Percentiles rank a stretch among this genome's conserved stretches.
These are phyloP conservation scores for Danio albolineatus DNA, from an alignment of 2,797 vertebrate species.

Conservation along the genomic window DNA sequence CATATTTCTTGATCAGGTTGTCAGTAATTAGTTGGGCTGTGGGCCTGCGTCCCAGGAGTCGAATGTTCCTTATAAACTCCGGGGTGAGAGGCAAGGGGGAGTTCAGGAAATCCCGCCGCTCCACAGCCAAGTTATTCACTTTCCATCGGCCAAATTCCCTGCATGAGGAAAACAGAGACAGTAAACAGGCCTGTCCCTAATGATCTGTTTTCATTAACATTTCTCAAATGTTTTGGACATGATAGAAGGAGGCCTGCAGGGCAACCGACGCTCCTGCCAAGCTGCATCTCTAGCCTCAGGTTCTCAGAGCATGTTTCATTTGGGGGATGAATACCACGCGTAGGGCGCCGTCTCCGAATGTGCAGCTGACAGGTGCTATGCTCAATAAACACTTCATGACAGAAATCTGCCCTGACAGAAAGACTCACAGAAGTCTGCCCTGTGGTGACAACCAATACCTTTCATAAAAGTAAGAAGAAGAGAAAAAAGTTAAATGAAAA, in stretches of 20 bases:
- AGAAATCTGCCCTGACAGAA: slow-evolving; percentile 59
- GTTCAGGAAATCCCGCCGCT: slow-evolving; percentile 92
- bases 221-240: slow-evolving; percentile 18
- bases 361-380: slow-evolving; percentile 67
- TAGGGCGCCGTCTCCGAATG: slow-evolving; percentile 39
- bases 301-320: slow-evolving; percentile 37
- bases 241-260: slow-evolving; percentile 32
- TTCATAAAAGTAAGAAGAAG: slow-evolving; percentile 48
- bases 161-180: slow-evolving; percentile 64
- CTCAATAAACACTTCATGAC: slow-evolving; percentile 65
- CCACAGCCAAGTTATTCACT: slow-evolving; percentile 96
- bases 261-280: slow-evolving; percentile 16
- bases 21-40: slow-evolving; percentile 93
- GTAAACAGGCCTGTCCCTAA: slow-evolving; percentile 47
- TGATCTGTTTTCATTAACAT: slow-evolving; percentile 53
- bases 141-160: slow-evolving; percentile 99
- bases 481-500: slow-evolving; percentile 24
- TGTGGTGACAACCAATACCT: slow-evolving; percentile 46
- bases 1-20: slow-evolving; percentile 98
- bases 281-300: slow-evolving; percentile 58
- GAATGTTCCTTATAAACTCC: slow-evolving; percentile 94
- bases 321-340: slow-evolving; percentile 40
- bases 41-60: slow-evolving; percentile 90
- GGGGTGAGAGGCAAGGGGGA: slow-evolving; percentile 92
- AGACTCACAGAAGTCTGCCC: slow-evolving; percentile 46